Evolutionary conservation across 1,140 invertebrate genomes (phyloP), one percentile per base, ranked within the genome.

Genomic region (Acyrthosiphon pisum): DNA sequence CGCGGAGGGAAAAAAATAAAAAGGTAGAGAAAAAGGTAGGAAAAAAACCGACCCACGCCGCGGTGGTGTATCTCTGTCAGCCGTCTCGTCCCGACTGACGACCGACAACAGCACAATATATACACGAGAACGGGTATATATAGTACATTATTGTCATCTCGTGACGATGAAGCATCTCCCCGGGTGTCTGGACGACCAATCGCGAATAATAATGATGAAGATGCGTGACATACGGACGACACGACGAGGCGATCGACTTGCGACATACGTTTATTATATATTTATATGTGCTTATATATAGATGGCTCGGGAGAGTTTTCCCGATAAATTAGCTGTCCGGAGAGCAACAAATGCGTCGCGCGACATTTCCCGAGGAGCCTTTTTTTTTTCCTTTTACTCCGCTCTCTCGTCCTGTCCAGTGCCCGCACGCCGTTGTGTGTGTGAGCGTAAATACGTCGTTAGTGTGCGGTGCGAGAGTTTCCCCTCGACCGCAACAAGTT

Each of bases 401-500:
- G 11, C 60, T n/a, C 60, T 30, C 60, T n/a, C 20, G 35, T 30
- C 41, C 35, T 35, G 46, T 26, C n/a, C n/a, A 18, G 41, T 30
- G 50, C n/a, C 50, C 23, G 26, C 83, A 18, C 83, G 83, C 41
- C 37, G 26, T 37, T 84, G 83, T 41, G 37, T 44, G 84, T 83
- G 44, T 7, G 84, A 2, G 81, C 44, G 41, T 23, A n/a, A n/a
- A 22, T 37, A 23, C 41, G 81, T 26, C 41, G 23, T 41, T 14
- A n/a, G 84, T 14, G 41, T 26, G 23, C 83, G 22, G 81, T 84
- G 41, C 41, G 37, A 23, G 44, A n/a, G 30, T 88, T 37, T 37
- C n/a, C 44, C 30, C 41, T 76, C 90, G 26, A 14, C 68, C 41
- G 90, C 60, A 92, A 92, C 60, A 92, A 92, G 81, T 92, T 83